Evolutionary conservation across 2,888 invertebrate species (phyloP), one percentile per base, ranked within the genome.

Genomic region (Mantis religiosa): DNA sequence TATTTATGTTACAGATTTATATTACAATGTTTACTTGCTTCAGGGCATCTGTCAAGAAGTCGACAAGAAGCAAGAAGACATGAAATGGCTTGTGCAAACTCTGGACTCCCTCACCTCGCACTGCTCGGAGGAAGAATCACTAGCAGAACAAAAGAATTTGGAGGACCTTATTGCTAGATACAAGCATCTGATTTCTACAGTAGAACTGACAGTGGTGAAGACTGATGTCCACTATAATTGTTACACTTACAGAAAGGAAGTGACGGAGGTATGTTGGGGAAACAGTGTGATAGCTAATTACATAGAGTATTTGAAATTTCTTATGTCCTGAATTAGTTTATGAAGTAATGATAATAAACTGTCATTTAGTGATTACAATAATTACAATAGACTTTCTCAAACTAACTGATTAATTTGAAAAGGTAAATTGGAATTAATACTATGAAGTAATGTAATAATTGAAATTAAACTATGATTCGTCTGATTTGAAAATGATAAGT

Each of bases 31-130:
- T 71, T 71, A 41, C 87, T 90, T 90, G 91, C 93, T 93, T 6
- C 94, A 98, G 98, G 96, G 95, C 93, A 97, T 98, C 91, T 98
- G 98, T 93, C 96, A 96, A 90, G 98, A 98, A 94, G 98, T 98
- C 81, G 98, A 98, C 92, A 95, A 95, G 89, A 97, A 97, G 93
- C 96, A 98, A 41, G 98, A 98, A 93, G 98, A 98, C 92, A 98
- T 98, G 97, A 98, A 98, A 92, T 98, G 98, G 98, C 94, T 99
- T 89, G 98, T 98, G 1, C 98, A 98, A 93, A 97, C 97, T 25
- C 93, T 99, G 88, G 98, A 99, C 92, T 96, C 96, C 91, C 95
- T 99, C 90, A 95, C 97, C 28, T 96, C 97, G 89, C 97, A 97
- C 92, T 96, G 97, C 91, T 96, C 97, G 20, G 97, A 98, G 91